Evolutionary conservation across 1,140 invertebrate genomes (phyloP), one percentile per base, ranked within the genome.

Genomic region (Danaus plexippus): DNA sequence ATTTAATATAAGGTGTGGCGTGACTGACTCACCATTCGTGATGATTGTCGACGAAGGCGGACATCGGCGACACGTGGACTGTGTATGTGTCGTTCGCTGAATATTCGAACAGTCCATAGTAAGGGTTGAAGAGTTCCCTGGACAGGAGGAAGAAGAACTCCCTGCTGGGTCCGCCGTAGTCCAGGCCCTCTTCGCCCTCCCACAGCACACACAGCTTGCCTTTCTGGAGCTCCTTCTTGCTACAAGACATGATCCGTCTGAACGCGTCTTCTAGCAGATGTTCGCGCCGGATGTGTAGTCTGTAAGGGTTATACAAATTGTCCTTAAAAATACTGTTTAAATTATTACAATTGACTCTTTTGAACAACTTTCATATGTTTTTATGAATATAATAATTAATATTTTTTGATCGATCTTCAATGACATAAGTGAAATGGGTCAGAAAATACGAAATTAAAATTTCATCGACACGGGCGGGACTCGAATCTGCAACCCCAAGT

Each of bases 71-170:
- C 58, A 99, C 95, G 89, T 99, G 97, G 11, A 99, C 97, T 1
- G 97, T 99, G 80, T 99, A 99, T 11, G 96, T 97, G 75, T 99
- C 96, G 83, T 97, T 98, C 12, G 97, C 97, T 0, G 97, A 98
- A 84, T 99, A 99, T 88, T 99, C 98, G 87, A 99, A 99, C 11
- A 99, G 90, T 4, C 97, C 97, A 75, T 99, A 99, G 82, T 98
- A 98, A 0, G 97, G 97, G 89, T 99, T 99, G 88, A 99, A 99
- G 1, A 99, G 89, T 85, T 99, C 96, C 46, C 97, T 89, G 0
- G 97, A 98, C 9, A 99, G 87, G 15, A 99, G 91, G 81, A 98
- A 99, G 89, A 99, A 99, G 87, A 99, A 98, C 88, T 99, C 97
- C 44, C 96, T 9, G 94, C 80, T 98, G 2, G 97, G 97, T 1